Base-by-base conservation (phyloP, 2,113 vertebrate genomes). In the Oryzias curvinotus region DNA sequence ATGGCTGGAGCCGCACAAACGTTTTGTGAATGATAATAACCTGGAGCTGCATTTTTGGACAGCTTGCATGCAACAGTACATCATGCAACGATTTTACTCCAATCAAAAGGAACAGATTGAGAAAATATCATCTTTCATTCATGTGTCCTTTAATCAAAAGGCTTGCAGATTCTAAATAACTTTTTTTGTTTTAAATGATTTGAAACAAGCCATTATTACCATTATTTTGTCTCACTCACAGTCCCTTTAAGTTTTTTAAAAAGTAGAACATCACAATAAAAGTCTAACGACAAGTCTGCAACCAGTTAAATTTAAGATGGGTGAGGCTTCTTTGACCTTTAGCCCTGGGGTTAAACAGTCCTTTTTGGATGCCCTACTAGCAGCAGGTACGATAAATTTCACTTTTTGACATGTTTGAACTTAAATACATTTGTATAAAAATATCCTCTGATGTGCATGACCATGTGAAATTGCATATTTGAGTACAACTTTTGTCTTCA, bases 381-480 rank as follows among this genome's bases (percentile, higher is more conserved):
- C 52, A 36, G 17, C 5, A 48, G 17, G 57, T 48, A 48, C 14
- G 25, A 48, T 19, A 30, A 36, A 59, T 59, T 15, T 61, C 13
- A 21, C 18, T 50, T 50, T 50, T 61, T 61, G 21, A 21, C 19
- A 25, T 57, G 1, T 61, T 50, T 10, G 16, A n/a, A 41, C 41
- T 49, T 50, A 61, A 61, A 41, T 21, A 50, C 41, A n/a, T 50
- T 49, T 61, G 46, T 23, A 60, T 36, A 41, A 61, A 49, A 7
- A 50, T 28, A 21, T 49, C 16, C 3, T 59, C 17, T 18, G 23
- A 50, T 61, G 46, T 50, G 57, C 26, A 44, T 44, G 18, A 57
- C 44, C 25, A 12, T 13, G 42, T 23, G 42, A 57, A 57, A 3
- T 23, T 23, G 42, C 42, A 25, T 57, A 45, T 45, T 57, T 44